Evolutionary conservation across 2,888 invertebrate genomes (phyloP), one percentile per base, ranked within the genome.

Genomic region (Pristionchus japonicus): DNA sequence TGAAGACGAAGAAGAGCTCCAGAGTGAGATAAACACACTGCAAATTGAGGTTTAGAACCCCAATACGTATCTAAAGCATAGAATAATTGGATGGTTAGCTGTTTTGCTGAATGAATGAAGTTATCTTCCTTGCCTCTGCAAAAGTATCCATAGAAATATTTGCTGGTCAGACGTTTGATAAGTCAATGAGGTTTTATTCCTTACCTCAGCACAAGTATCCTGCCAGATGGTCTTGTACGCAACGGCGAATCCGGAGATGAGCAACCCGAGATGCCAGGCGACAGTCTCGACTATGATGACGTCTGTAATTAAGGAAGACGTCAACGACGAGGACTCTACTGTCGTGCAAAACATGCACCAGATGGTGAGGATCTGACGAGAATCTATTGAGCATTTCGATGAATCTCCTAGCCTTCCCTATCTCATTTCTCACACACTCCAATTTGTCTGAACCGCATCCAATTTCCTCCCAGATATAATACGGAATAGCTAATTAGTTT

Each of bases 221-320:
- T 89, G 89, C 34, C 89, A 86, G 57, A 91, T 89, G 57, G 90
- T 90, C 15, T 87, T 70, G 84, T 91, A 91, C 4, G 90, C 70
- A 0, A 91, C 89, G 9, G 90, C 89, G 47, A 89, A 89, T 40
- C 91, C 91, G 9, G 91, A 89, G 15, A 90, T 61, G 80, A 91
- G 90, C 34, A 91, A 57, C 13, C 89, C 88, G 3, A 89, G 23
- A 34, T 90, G 89, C 91, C 91, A 91, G 4, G 80, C 87, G 31
- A 91, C 70, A 0, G 91, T 90, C 86, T 91, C 91, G 27, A 89
- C 89, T 61, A 88, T 89, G 49, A 91, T 77, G 57, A 91, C 88
- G 74, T 91, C 91, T 88, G 67, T 0, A 85, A 52, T 17, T n/a
- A n/a, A n/a, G n/a, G n/a, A n/a, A n/a, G n/a, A n/a, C n/a, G n/a